Evolutionary conservation across 2,797 vertebrate species (phyloP), one percentile per base, ranked within the genome.

Genomic region (Sebastes kiyomatsui): DNA sequence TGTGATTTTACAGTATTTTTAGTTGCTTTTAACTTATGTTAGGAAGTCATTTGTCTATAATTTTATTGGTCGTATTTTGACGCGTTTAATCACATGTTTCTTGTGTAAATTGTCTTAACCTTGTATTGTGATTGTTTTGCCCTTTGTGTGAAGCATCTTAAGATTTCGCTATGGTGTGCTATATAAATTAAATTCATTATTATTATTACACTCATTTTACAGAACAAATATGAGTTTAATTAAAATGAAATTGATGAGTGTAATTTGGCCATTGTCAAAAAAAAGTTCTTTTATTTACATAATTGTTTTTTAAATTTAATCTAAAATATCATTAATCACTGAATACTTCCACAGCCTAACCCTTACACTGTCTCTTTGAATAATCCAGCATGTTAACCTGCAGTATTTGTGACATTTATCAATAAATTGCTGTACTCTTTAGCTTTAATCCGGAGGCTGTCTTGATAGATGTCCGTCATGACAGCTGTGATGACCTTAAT

Each of bases 401-500:
- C 23, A 46, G 16, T 55, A 71, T 83, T 71, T 70, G 22, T 35
- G 42, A 71, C 28, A 10, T 75, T 78, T 77, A 90, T 89, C 78
- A 84, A 89, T 91, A 46, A 79, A 86, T 69, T 81, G 61, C 64
- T 81, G 61, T 69, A 81, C 77, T 88, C 70, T 81, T 61, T 33
- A 61, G 28, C 28, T 1, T 64, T 89, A 92, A 93, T 91, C 88
- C 87, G 64, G 13, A 54, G 80, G 68, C 86, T 84, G 67, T 75
- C 80, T 70, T 67, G 33, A 86, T 81, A 85, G 79, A 93, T 65
- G 81, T 65, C 82, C 18, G 5, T 87, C 89, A 75, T 86, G 81
- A 80, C 74, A 91, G 85, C 88, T 91, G 88, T 55, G 79, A 79
- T 90, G 90, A 92, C 90, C 90, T 91, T 94, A 96, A 96, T 95